Evolutionary conservation across 2,888 invertebrate species (phyloP), one percentile per base, ranked within the genome.

Genomic region (Ypsolopha sequella): DNA sequence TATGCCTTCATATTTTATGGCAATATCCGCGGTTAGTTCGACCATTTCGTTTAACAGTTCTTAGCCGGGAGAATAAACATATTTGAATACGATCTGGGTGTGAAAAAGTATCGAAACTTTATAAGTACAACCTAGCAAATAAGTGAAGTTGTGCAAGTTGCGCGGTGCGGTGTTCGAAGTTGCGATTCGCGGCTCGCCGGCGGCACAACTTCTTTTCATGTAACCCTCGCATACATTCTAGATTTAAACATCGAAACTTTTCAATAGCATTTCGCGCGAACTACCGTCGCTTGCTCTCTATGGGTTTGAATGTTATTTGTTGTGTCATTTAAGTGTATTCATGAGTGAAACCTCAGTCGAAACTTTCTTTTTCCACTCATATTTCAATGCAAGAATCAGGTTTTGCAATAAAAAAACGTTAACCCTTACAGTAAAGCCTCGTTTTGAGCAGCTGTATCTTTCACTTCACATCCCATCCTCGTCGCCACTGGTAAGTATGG

Each of bases 91-190:
- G 77, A 77, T 78, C 78, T 72, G 69, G 65, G 68, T 73, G 71
- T 73, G 69, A 73, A 79, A 76, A 66, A 72, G 67, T 70, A 70
- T 61, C 68, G 60, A 72, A 80, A 80, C 70, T 79, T n/a, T 78
- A 60, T 60, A 66, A 13, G 36, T 33, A 24, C 24, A 24, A 24
- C 24, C 24, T 24, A 3, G 45, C n/a, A 14, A 47, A 47, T 47
- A 47, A 45, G 36, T 11, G 34, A 49, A 33, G 34, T 49, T 34
- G 11, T n/a, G 46, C 36, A 46, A 35, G 43, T 43, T 49, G 14
- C 41, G 45, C 34, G 41, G 45, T 36, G 52, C 50, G 55, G 38
- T 54, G 55, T 51, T 54, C 55, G 55, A 65, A 68, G 61, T 67
- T 68, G 62, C 55, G 55, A 59, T 55, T 58, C 50, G 60, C 60